Conservation (phyloP, 2,797 vertebrate genomes). For the Tadarida brasiliensis region DNA sequence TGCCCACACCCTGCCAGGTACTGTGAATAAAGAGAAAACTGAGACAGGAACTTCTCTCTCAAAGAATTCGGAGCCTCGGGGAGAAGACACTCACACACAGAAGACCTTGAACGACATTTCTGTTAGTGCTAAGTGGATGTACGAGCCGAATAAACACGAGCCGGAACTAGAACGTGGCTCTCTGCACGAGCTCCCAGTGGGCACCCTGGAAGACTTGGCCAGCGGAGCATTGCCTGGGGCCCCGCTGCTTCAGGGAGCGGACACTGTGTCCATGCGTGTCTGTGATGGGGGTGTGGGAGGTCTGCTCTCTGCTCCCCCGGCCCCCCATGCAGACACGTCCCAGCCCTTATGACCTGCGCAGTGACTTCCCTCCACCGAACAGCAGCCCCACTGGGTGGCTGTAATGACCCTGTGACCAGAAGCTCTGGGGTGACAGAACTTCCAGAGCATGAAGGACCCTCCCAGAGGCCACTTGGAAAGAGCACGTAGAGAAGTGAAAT, state of each 20-base stretch:
- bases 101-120: background rate
- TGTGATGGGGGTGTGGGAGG: background rate
- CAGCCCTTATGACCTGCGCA: background rate
- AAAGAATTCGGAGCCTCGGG: background rate
- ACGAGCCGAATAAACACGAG: background rate
- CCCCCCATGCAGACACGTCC: background rate
- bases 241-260: background rate
- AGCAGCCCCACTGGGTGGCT: fast-evolving
- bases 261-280: background rate
- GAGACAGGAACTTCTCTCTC: background rate
- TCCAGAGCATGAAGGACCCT: background rate
- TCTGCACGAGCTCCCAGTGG: background rate
- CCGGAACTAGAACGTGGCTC: background rate
- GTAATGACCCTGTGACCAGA: background rate
- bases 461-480: background rate
- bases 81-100: background rate
- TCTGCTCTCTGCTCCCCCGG: background rate
- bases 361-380: background rate
- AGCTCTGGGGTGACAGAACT: too few species aligned
- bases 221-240: background rate
- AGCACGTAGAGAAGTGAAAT: background rate
- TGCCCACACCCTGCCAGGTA: background rate
- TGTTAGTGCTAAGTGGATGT: too few species aligned
- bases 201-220: background rate
- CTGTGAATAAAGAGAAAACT: background rate